Conservation (phyloP, 2,797 vertebrate genomes). For the Tragopan temminckii region DNA sequence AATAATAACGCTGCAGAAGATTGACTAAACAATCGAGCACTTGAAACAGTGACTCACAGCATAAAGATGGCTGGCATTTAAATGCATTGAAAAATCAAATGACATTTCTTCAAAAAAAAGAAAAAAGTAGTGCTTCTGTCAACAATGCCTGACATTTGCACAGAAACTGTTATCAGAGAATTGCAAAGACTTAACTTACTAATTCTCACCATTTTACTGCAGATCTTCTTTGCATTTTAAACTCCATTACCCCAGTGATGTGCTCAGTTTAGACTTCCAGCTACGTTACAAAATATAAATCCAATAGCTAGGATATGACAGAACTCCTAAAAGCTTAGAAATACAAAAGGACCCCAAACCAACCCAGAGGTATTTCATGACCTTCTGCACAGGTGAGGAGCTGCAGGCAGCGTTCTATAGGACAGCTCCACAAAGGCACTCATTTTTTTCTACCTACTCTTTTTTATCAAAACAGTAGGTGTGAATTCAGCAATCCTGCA, state of each 20-base stretch:
- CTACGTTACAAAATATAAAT: background rate
- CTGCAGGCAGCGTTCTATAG: background rate
- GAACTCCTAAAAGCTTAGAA: background rate
- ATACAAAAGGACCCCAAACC: background rate
- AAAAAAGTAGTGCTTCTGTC: background rate
- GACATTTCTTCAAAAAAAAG: constrained; percentile 16
- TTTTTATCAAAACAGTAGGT: background rate
- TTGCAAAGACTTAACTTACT: background rate
- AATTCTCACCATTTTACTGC: background rate
- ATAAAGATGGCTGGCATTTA: constrained; percentile 62
- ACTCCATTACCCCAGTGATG: background rate
- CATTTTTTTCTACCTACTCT: background rate
- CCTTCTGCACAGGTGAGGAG: background rate
- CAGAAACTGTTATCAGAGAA: background rate
- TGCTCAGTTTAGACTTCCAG: background rate
- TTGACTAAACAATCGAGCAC: constrained; percentile 60
- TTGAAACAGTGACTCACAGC: constrained; percentile 59
- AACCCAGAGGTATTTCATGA: background rate
- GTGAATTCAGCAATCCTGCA: constrained; percentile 7
- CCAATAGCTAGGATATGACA: background rate
- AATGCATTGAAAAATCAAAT: constrained; percentile 48
- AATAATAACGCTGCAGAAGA: constrained; percentile 46
- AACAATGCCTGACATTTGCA: constrained; percentile 30
- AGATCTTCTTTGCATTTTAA: background rate
- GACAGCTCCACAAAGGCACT: background rate